Conservation (phyloP, 92 coral and sea anemone species). For the Palythoa caribaeorum region DNA sequence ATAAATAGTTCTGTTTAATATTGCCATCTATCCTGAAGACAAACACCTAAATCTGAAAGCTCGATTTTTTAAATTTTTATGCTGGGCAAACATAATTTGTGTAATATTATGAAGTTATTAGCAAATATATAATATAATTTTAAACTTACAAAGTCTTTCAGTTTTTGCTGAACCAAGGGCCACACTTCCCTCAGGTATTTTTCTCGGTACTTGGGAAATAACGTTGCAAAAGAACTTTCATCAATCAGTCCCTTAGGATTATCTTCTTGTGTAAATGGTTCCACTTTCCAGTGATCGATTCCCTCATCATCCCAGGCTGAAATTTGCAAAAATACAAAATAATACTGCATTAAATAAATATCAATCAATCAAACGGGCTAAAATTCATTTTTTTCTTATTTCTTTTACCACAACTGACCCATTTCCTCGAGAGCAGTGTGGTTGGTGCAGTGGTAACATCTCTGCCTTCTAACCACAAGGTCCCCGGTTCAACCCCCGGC, state of each 20-base stretch:
- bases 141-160: conserved; percentile 87
- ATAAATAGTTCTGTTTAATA: too few relatives aligned
- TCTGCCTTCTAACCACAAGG: too few relatives aligned
- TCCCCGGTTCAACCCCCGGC: too few relatives aligned
- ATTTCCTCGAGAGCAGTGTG: too few relatives aligned
- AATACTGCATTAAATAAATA: too few relatives aligned
- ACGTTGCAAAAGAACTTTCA: conserved; percentile 97
- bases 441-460: too few relatives aligned
- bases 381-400: too few relatives aligned
- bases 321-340: neutral
- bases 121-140: neutral
- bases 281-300: conserved; percentile 94
- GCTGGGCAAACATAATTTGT: neutral
- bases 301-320: conserved; percentile 99
- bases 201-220: conserved; percentile 98
- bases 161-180: conserved; percentile 90
- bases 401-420: too few relatives aligned
- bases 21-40: too few relatives aligned
- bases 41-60: too few relatives aligned
- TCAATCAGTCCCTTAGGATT: conserved; percentile 87
- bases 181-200: conserved; percentile 94
- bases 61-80: too few relatives aligned
- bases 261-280: conserved; percentile 76
- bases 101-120: neutral
- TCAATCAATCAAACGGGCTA: too few relatives aligned